phyloP scores from a whole-genome alignment of 37 sponge, comb jelly and placozoan species.

The Oscarella lobularis region DNA sequence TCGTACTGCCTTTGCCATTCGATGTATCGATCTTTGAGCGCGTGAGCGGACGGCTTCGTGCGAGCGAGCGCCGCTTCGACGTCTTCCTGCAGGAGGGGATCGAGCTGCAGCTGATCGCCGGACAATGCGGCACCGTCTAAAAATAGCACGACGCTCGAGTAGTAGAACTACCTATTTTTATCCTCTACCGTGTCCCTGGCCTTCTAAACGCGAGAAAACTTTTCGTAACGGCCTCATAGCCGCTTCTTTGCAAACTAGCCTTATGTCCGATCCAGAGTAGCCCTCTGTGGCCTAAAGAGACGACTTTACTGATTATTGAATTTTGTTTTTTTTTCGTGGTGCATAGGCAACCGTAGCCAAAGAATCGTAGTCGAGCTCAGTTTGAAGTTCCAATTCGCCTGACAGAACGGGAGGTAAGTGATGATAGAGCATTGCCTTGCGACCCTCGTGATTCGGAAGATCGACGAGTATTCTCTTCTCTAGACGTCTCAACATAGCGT shows the following conservation, averaged over 20 bases:
- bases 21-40: constrained; percentile 47
- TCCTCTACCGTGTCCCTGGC: too few species aligned
- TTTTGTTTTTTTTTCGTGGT: neutral
- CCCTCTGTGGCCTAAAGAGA: constrained; percentile 66
- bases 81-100: constrained; percentile 71
- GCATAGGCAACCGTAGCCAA: constrained; percentile 44
- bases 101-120: constrained; percentile 37
- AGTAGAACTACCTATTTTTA: too few species aligned
- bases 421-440: constrained; percentile 74
- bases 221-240: constrained; percentile 88
- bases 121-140: constrained; percentile 6
- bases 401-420: constrained; percentile 53
- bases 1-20: constrained; percentile 88
- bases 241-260: constrained; percentile 95
- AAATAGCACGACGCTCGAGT: neutral
- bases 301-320: neutral
- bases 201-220: constrained; percentile 44
- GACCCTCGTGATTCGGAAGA: constrained; percentile 67
- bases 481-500: constrained; percentile 89
- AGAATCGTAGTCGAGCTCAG: constrained; percentile 65
- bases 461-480: constrained; percentile 97
- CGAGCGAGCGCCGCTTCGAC: constrained; percentile 61
- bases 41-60: constrained; percentile 87
- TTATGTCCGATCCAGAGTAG: constrained; percentile 98
- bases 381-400: constrained; percentile 1